These are phyloP conservation scores for Balearica regulorum DNA, from an alignment of 2,797 vertebrate genomes.

Conservation along the genomic window DNA sequence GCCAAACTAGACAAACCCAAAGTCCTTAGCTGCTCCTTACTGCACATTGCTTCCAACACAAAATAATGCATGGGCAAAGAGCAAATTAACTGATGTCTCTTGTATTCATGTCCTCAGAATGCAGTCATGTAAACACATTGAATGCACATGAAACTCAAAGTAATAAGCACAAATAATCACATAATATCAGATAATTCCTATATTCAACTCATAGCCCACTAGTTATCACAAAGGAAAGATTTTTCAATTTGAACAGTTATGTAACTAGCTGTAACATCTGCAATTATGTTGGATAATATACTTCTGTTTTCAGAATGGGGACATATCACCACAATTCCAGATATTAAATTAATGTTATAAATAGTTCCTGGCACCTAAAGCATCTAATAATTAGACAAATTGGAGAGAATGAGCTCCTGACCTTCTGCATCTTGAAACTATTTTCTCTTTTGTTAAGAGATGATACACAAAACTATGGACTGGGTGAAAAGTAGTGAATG, in stretches of 20 bases:
- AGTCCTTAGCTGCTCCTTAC: not conserved
- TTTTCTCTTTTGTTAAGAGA: not conserved
- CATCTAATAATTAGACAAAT: not conserved
- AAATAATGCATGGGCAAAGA: not conserved
- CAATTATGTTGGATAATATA: not conserved
- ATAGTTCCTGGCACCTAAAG: not conserved
- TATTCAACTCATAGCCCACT: not conserved
- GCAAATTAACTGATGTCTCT: not conserved
- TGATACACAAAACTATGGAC: not conserved
- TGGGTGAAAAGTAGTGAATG: not conserved
- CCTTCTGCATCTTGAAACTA: not conserved
- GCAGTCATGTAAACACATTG: not conserved
- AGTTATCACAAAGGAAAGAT: not conserved
- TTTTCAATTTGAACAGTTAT: not conserved
- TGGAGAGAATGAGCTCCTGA: not conserved
- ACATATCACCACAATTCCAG: not conserved
- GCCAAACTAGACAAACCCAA: not conserved
- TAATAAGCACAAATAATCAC: not conserved
- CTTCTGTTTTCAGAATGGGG: not conserved
- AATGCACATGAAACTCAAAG: not conserved
- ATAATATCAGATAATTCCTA: not conserved
- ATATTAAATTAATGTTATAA: not conserved
- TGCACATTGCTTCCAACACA: not conserved
- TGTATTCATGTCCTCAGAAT: not conserved
- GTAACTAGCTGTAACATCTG: not conserved